Conservation (phyloP, 1,140 invertebrate genomes). For the Panagrolaimus sp. region DNA sequence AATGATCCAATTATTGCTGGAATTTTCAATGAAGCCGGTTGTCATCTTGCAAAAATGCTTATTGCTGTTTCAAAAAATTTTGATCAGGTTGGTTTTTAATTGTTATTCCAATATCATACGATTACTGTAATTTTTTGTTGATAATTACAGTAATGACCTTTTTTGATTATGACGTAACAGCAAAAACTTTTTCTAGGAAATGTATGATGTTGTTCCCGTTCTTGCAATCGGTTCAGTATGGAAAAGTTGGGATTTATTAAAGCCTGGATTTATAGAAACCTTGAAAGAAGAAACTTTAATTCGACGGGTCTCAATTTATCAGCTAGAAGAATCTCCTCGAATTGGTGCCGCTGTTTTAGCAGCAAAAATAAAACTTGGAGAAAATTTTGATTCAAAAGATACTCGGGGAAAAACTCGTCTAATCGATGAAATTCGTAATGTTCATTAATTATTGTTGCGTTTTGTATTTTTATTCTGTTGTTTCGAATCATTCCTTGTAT, state of each 20-base stretch:
- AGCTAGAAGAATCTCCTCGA: not conserved
- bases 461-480: too few relatives aligned
- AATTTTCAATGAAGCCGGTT: slow-evolving; percentile 75
- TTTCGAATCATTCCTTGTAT: too few relatives aligned
- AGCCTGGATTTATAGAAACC: slow-evolving; percentile 57
- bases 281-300: slow-evolving; percentile 11
- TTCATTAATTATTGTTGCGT: too few relatives aligned
- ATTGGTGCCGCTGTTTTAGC: slow-evolving; percentile 29
- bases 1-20: slow-evolving; percentile 66
- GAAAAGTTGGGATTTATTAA: slow-evolving; percentile 79
- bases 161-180: slow-evolving; percentile 60
- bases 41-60: slow-evolving; percentile 71
- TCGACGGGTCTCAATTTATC: slow-evolving; percentile 23
- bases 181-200: slow-evolving; percentile 56
- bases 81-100: slow-evolving; percentile 63
- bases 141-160: not conserved
- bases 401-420: too few relatives aligned
- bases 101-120: not conserved
- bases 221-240: slow-evolving; percentile 92
- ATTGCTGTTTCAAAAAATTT: slow-evolving; percentile 70
- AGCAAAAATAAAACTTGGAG: slow-evolving; percentile 14
- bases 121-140: not conserved
- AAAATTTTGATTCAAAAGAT: not conserved
- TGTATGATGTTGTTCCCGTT: slow-evolving; percentile 70
- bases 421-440: too few relatives aligned